Conservation (phyloP, 1,140 invertebrate species). For the Drosophila tristis region DNA sequence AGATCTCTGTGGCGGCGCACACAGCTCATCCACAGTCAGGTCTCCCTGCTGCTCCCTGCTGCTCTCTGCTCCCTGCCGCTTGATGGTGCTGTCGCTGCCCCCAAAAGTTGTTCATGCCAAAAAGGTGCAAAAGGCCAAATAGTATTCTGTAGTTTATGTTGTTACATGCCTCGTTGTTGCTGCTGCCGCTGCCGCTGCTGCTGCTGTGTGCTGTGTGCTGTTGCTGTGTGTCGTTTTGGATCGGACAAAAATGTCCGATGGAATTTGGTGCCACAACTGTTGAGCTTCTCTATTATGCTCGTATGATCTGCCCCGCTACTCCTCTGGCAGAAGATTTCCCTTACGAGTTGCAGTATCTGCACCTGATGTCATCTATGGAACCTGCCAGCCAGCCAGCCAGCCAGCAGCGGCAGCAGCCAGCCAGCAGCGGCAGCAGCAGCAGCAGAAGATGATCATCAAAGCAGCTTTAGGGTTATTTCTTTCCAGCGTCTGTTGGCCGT, state of each 20-base stretch:
- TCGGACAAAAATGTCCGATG: slow-evolving; percentile 59
- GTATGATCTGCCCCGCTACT: neutral
- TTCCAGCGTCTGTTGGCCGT: neutral
- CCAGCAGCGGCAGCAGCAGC: too few species aligned
- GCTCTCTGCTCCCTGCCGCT: neutral
- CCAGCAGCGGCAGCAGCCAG: slow-evolving; percentile 15
- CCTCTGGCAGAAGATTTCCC: neutral
- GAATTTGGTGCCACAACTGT: slow-evolving; percentile 51
- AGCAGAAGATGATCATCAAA: slow-evolving; percentile 24
- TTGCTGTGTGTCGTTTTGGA: slow-evolving; percentile 55
- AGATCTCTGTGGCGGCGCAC: slow-evolving; percentile 66
- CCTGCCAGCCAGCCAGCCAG: slow-evolving; percentile 1
- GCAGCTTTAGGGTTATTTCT: slow-evolving; percentile 47
- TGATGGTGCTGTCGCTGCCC: slow-evolving; percentile 8
- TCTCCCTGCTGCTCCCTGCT: slow-evolving; percentile 6
- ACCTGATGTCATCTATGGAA: slow-evolving; percentile 64
- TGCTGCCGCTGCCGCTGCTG: slow-evolving; percentile 25
- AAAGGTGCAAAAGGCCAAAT: slow-evolving; percentile 81
- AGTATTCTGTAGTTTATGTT: slow-evolving; percentile 81
- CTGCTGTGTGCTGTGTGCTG: slow-evolving; percentile 13
- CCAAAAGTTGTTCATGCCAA: slow-evolving; percentile 77
- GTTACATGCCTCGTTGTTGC: slow-evolving; percentile 70
- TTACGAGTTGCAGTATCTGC: slow-evolving; percentile 44
- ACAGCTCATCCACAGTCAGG: slow-evolving; percentile 60
- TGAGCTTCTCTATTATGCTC: slow-evolving; percentile 13